These are phyloP conservation scores for Axea sp. DNA, from an alignment of 2,888 invertebrate species.

Conservation along the genomic window DNA sequence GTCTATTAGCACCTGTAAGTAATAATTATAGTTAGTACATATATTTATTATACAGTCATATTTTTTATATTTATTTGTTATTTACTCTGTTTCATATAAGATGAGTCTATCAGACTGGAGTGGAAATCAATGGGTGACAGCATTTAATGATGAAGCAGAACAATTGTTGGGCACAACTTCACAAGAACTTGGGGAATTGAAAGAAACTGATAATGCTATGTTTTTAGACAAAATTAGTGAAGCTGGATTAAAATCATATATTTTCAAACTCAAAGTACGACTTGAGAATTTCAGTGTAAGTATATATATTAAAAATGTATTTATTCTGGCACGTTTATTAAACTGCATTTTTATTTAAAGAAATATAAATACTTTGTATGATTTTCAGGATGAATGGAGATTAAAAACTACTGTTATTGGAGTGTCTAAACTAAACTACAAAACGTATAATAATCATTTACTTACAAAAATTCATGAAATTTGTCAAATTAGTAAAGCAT, in stretches of 20 bases:
- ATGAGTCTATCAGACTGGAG: conserved; percentile 92
- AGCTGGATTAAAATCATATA: conserved; percentile 88
- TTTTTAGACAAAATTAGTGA: conserved; percentile 86
- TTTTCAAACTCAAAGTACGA: conserved; percentile 92
- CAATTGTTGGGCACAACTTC: conserved; percentile 86
- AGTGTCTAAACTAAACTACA: conserved; percentile 87
- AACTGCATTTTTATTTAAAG: not conserved
- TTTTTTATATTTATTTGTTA: too few relatives aligned
- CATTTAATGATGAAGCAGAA: conserved; percentile 92
- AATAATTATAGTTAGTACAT: not conserved
- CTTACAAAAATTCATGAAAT: conserved; percentile 85
- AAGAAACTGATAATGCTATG: conserved; percentile 84
- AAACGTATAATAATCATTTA: conserved; percentile 87
- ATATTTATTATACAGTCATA: too few relatives aligned
- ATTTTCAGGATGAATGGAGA: conserved; percentile 88
- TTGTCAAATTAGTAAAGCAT: conserved; percentile 80
- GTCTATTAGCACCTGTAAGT: conserved; percentile 89
- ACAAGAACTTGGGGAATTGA: conserved; percentile 88
- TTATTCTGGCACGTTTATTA: not conserved
- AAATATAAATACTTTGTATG: not conserved
- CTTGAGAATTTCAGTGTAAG: conserved; percentile 95
- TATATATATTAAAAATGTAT: conserved; percentile 63
- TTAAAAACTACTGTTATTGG: conserved; percentile 87
- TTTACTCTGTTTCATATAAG: conserved; percentile 78
- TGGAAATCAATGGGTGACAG: conserved; percentile 93